Conservation (phyloP, 2,113 vertebrate species). For the Heterochromis multidens region DNA sequence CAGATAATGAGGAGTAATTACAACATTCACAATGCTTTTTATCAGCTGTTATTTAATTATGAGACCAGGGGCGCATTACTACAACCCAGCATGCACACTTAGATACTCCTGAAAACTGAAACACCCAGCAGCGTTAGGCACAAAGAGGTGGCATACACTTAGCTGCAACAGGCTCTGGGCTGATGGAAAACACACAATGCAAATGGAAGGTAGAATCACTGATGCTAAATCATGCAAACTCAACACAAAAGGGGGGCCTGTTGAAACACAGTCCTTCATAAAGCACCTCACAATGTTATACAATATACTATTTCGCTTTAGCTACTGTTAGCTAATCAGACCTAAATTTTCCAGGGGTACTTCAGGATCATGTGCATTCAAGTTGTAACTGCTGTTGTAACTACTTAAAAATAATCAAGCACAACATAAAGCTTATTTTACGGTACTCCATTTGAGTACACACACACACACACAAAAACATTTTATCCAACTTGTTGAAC, state of each 20-base stretch:
- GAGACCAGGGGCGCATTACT: constrained; percentile 28
- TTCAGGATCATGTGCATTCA: not conserved
- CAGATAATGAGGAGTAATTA: constrained; percentile 63
- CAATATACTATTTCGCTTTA: too few species aligned
- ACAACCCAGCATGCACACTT: constrained; percentile 9
- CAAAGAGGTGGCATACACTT: not conserved
- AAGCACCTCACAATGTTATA: too few species aligned
- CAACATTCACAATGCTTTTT: constrained; percentile 50
- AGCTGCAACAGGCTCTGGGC: not conserved
- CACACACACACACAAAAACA: not conserved
- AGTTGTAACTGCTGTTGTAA: not conserved
- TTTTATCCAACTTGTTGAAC: not conserved
- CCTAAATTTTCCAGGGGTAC: not conserved
- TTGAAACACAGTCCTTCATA: too few species aligned
- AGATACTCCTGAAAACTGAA: constrained; percentile 13
- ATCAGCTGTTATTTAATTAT: constrained; percentile 66
- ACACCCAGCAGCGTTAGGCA: not conserved
- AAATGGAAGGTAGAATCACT: not conserved
- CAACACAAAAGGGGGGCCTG: not conserved
- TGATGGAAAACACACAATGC: constrained; percentile 3
- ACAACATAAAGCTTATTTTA: not conserved
- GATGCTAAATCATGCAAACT: not conserved
- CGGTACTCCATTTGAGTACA: too few species aligned
- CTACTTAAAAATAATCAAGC: too few species aligned
- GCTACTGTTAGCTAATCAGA: too few species aligned